A percentile compares a stretch with the other conserved stretches of the same genome.
These are phyloP conservation scores for Cetonia aurata DNA, from an alignment of 2,888 invertebrate species.

Conservation along the genomic window DNA sequence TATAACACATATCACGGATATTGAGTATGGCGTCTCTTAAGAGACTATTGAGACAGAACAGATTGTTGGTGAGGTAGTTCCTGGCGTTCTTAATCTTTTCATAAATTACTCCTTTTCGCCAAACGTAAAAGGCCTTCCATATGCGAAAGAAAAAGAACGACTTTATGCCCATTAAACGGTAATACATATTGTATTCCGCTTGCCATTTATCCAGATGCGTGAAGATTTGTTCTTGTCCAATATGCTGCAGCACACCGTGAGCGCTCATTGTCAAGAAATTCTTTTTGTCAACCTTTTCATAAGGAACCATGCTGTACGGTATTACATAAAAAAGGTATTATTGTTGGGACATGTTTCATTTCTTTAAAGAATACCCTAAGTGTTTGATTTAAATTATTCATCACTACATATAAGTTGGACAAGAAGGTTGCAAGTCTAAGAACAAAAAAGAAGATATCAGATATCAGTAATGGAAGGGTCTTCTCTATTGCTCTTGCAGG, in stretches of 20 bases:
- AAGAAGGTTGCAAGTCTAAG: too few species aligned
- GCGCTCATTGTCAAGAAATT: conserved; percentile 87
- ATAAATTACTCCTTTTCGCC: conserved; percentile 78
- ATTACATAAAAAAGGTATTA: not conserved
- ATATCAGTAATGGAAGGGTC: too few species aligned
- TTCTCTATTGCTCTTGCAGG: too few species aligned
- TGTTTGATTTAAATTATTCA: too few species aligned
- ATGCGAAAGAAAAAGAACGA: conserved; percentile 77
- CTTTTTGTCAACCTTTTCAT: conserved; percentile 75
- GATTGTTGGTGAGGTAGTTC: conserved; percentile 73
- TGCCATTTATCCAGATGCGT: conserved; percentile 85
- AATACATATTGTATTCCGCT: conserved; percentile 84
- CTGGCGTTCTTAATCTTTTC: conserved; percentile 76
- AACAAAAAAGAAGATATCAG: too few species aligned
- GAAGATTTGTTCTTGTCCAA: conserved; percentile 79
- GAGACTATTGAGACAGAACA: conserved; percentile 81
- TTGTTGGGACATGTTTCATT: not conserved
- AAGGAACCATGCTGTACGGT: conserved; percentile 69
- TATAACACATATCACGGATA: conserved; percentile 77
- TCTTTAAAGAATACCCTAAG: too few species aligned
- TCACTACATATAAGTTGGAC: too few species aligned
- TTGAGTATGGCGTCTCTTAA: conserved; percentile 79
- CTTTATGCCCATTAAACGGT: conserved; percentile 80
- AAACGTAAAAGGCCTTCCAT: conserved; percentile 86
- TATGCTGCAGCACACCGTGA: conserved; percentile 85